Percentiles rank a stretch among this genome's conserved stretches.
Evolutionary conservation across 2,888 invertebrate genomes (phyloP).

Genomic region (Pyralis farinalis): DNA sequence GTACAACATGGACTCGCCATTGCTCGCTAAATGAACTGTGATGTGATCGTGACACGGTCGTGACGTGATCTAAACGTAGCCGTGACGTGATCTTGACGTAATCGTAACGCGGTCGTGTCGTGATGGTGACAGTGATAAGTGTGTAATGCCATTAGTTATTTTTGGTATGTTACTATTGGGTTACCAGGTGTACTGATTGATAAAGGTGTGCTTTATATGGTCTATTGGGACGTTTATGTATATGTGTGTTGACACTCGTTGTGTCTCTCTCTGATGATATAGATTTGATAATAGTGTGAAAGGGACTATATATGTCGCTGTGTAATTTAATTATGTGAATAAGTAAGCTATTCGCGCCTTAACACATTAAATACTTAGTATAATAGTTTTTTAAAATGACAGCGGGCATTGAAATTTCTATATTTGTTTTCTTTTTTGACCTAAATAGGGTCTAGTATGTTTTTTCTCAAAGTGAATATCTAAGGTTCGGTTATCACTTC

Average conservation of each 20-base stretch:
- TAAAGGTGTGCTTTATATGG: not conserved
- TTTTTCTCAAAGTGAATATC: no score
- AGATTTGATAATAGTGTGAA: not conserved
- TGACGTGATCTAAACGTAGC: not conserved
- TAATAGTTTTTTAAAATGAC: no score
- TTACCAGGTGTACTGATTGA: not conserved
- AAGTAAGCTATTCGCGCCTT: no score
- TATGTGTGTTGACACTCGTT: not conserved
- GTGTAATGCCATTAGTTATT: not conserved
- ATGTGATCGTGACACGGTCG: not conserved
- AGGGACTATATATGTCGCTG: no score
- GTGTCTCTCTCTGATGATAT: not conserved
- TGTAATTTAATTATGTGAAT: no score
- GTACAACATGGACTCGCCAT: constrained; percentile 53
- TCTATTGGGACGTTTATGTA: not conserved
- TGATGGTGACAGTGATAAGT: not conserved
- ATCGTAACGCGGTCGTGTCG: not conserved
- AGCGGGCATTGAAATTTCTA: no score
- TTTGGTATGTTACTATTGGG: not conserved
- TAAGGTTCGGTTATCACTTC: no score
- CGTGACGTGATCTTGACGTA: not conserved
- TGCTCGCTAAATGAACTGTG: constrained; percentile 28
- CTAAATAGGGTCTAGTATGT: no score
- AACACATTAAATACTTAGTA: no score
- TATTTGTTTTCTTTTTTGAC: no score